Conservation (phyloP, 2,888 invertebrate species). For the Fragum sueziense region DNA sequence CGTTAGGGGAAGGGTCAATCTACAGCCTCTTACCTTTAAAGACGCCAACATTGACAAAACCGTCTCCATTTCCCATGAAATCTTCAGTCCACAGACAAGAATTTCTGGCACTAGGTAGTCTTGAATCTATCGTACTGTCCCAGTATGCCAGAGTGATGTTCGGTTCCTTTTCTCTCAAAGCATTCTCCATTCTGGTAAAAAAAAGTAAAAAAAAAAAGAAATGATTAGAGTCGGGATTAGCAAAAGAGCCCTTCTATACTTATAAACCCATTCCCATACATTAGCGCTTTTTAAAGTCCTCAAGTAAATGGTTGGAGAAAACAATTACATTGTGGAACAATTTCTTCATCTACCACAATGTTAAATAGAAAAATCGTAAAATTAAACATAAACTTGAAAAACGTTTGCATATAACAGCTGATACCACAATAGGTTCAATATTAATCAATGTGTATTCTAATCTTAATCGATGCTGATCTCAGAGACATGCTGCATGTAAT, state of each 20-base stretch:
- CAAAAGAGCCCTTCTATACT: no score
- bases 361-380: no score
- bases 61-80: constrained; percentile 71
- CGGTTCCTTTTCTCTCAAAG: constrained; percentile 68
- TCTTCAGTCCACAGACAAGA: constrained; percentile 68
- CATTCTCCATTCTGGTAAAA: constrained; percentile 69
- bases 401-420: no score
- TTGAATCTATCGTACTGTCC: constrained; percentile 72
- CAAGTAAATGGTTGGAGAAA: background rate
- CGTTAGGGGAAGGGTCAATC: no score
- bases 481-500: no score
- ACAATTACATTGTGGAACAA: background rate
- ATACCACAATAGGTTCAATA: no score
- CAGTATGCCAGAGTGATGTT: constrained; percentile 72
- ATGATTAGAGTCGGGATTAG: no score
- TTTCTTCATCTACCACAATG: background rate
- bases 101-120: constrained; percentile 54
- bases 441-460: no score
- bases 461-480: no score
- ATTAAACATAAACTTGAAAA: no score
- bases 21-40: constrained; percentile 44
- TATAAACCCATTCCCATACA: background rate
- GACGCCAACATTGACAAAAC: constrained; percentile 65
- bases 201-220: background rate
- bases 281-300: background rate